Evolutionary conservation across 2,888 invertebrate species (phyloP).

Genomic region (Agonopterix alstromeriana): DNA sequence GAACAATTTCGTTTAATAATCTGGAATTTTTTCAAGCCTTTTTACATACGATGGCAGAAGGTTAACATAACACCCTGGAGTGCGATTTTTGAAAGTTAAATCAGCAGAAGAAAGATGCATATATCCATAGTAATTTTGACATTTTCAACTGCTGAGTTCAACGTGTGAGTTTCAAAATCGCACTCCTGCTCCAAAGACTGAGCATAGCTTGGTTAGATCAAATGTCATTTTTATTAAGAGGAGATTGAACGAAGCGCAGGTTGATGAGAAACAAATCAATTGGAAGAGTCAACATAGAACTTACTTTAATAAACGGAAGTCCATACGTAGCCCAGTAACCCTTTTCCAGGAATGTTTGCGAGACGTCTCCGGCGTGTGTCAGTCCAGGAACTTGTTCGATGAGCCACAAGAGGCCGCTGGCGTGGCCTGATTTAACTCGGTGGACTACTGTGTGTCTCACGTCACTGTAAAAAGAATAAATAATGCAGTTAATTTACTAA

Average conservation of each 20-base stretch:
- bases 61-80: too few relatives aligned
- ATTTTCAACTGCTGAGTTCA: too few relatives aligned
- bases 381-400: conserved; percentile 86
- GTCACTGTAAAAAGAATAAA: conserved; percentile 28
- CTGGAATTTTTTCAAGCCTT: neutral
- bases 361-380: conserved; percentile 81
- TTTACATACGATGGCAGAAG: too few relatives aligned
- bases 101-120: too few relatives aligned
- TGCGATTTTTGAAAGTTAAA: too few relatives aligned
- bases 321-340: conserved; percentile 86
- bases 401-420: conserved; percentile 78
- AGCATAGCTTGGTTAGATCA: too few relatives aligned
- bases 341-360: conserved; percentile 77
- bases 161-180: too few relatives aligned
- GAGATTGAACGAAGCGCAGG: too few relatives aligned
- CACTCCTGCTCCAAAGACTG: too few relatives aligned
- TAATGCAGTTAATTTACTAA: neutral
- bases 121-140: too few relatives aligned
- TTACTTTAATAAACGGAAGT: conserved; percentile 70
- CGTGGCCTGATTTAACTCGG: conserved; percentile 36
- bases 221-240: too few relatives aligned
- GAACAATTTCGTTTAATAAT: neutral
- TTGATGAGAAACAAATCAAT: too few relatives aligned
- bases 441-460: conserved; percentile 58
- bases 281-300: conserved; percentile 5